Conservation (phyloP, 2,113 vertebrate species). For the Rhea americana region DNA sequence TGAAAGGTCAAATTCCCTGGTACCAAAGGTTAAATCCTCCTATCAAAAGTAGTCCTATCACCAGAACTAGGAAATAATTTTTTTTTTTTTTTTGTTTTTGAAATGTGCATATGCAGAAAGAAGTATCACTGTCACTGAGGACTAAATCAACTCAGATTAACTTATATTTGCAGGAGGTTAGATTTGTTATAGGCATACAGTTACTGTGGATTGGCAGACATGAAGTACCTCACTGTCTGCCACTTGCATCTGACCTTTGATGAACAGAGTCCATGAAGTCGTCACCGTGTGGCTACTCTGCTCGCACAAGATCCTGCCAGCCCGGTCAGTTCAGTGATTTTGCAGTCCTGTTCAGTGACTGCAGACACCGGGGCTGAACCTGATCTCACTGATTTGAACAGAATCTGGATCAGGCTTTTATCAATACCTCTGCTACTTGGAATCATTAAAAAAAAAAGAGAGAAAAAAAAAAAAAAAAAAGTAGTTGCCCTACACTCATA, state of each 20-base stretch:
- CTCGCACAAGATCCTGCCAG: background rate
- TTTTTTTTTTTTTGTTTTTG: background rate
- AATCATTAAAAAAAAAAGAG: background rate
- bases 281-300: background rate
- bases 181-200: background rate
- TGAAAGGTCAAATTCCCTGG: conserved; percentile 20
- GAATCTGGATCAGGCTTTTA: background rate
- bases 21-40: conserved; percentile 11
- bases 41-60: background rate
- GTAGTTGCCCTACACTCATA: background rate
- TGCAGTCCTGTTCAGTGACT: background rate
- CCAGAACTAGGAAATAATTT: background rate
- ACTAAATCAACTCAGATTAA: background rate
- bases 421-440: fast-evolving
- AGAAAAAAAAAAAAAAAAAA: background rate
- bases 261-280: background rate
- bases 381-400: background rate
- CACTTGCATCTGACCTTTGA: background rate
- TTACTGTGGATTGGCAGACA: background rate
- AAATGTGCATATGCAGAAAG: background rate
- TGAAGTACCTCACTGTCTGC: background rate
- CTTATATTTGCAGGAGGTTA: background rate
- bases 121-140: background rate
- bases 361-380: background rate
- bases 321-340: background rate